These are phyloP conservation scores for Ophiothrix spiculata DNA, from an alignment of 35 echinoderm and acorn worm genomes.

Conservation along the genomic window DNA sequence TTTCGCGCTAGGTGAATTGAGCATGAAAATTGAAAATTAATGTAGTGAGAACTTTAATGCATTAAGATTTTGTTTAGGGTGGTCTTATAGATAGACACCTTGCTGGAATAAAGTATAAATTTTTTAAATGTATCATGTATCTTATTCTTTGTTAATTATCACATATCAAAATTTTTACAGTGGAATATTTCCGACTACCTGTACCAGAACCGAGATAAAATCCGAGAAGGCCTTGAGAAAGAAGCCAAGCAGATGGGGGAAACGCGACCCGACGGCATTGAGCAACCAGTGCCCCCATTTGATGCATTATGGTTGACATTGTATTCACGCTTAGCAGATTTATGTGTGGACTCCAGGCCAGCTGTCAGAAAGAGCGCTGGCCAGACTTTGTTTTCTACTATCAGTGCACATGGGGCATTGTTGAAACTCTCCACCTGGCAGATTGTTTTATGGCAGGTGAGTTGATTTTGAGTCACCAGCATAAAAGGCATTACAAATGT, in stretches of 20 bases:
- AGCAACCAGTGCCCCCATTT: constrained; percentile 92
- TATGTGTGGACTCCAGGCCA: constrained; percentile 95
- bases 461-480: no score
- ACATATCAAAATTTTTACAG: no score
- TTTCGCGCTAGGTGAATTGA: no score
- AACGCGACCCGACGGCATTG: constrained; percentile 26
- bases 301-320: constrained; percentile 93
- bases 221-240: constrained; percentile 60
- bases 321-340: constrained; percentile 88
- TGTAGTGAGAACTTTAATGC: no score
- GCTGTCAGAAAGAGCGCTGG: constrained; percentile 95
- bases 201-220: constrained; percentile 94
- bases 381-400: constrained; percentile 96
- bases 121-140: no score
- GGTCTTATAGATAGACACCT: no score
- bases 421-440: constrained; percentile 91
- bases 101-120: no score
- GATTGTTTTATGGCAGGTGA: constrained; percentile 96
- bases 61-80: no score
- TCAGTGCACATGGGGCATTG: constrained; percentile 93
- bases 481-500: no score
- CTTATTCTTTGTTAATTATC: no score
- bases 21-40: no score
- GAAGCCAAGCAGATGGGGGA: constrained; percentile 53
- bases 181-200: constrained; percentile 99